These are phyloP conservation scores for Eulacestoma nigropectus DNA, from an alignment of 2,113 vertebrate species.

Conservation along the genomic window DNA sequence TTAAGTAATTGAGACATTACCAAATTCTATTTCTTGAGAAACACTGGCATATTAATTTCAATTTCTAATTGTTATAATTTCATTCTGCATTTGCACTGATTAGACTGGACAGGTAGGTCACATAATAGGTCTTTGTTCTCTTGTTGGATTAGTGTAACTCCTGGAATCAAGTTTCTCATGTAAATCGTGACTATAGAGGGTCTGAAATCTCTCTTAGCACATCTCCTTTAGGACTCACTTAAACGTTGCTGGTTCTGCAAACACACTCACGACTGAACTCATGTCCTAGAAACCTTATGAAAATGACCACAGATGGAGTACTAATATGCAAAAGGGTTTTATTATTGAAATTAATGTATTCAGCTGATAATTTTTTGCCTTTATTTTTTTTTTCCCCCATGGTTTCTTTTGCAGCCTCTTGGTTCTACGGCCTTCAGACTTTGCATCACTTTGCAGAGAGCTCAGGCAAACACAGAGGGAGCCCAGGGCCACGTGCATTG, in stretches of 20 bases:
- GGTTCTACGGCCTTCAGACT: not conserved
- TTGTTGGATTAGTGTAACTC: not conserved
- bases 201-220: not conserved
- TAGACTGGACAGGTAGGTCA: not conserved
- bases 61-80: constrained; percentile 9
- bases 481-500: too few relatives aligned
- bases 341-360: not conserved
- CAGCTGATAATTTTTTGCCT: not conserved
- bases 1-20: constrained; percentile 1
- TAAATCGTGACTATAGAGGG: not conserved
- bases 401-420: not conserved
- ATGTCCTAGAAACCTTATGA: not conserved
- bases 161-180: not conserved
- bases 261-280: not conserved
- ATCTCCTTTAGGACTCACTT: not conserved
- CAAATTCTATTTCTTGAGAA: not conserved
- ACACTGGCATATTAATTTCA: not conserved
- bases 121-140: not conserved
- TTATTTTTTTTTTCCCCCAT: not conserved
- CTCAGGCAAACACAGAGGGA: not conserved
- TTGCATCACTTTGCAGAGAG: not conserved
- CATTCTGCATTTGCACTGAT: not conserved
- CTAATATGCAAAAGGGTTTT: not conserved
- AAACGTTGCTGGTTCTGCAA: not conserved
- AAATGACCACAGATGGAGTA: not conserved